Conservation (phyloP, 1,140 invertebrate genomes). For the Tenebrio molitor region DNA sequence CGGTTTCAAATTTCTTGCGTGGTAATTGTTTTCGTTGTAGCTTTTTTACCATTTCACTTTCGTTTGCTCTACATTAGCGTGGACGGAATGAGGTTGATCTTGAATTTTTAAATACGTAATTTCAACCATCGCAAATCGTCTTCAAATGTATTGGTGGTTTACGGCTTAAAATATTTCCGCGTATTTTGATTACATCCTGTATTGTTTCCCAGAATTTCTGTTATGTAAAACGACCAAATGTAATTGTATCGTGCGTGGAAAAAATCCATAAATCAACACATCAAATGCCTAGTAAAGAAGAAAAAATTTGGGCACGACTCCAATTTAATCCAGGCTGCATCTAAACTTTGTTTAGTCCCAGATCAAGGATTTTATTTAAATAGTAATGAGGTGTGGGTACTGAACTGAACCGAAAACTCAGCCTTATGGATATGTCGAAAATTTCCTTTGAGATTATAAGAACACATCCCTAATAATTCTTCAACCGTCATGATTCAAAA, state of each 20-base stretch:
- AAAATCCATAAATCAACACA: constrained; percentile 4
- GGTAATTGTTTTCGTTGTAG: too few species aligned
- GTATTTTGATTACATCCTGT: too few species aligned
- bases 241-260: background rate
- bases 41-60: too few species aligned
- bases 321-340: constrained; percentile 25
- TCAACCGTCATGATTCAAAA: background rate
- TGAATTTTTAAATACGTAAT: too few species aligned
- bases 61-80: too few species aligned
- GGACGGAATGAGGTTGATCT: too few species aligned
- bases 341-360: constrained; percentile 34
- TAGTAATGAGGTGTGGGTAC: constrained; percentile 16
- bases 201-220: constrained; percentile 6
- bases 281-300: background rate
- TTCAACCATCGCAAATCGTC: too few species aligned
- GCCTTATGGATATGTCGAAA: background rate
- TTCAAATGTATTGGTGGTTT: too few species aligned
- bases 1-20: too few species aligned
- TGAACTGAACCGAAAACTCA: constrained; percentile 5
- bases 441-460: constrained; percentile 23
- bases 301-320: constrained; percentile 4
- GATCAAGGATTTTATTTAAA: constrained; percentile 38
- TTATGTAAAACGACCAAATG: background rate
- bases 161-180: too few species aligned
- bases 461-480: background rate